Evolutionary conservation across 1,140 invertebrate species (phyloP).

Genomic region (Micrasema longulum): DNA sequence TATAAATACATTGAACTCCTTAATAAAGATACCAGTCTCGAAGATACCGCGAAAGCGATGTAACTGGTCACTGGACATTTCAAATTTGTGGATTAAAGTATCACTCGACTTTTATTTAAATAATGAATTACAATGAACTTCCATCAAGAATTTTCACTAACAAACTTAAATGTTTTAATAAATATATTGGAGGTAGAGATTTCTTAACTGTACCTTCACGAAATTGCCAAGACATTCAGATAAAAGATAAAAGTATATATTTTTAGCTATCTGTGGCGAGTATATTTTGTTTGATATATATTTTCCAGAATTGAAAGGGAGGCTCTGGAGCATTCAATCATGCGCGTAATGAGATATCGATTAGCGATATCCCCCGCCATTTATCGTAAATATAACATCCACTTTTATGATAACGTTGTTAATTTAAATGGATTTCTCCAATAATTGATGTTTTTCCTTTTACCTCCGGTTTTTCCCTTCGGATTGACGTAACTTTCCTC

Average conservation of each 20-base stretch:
- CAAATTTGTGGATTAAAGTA: too few relatives aligned
- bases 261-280: conserved; percentile 18
- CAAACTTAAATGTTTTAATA: too few relatives aligned
- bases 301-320: conserved; percentile 6
- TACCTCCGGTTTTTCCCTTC: conserved; percentile 3
- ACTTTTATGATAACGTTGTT: conserved; percentile 37
- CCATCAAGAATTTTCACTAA: too few relatives aligned
- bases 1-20: too few relatives aligned
- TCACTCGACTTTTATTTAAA: too few relatives aligned
- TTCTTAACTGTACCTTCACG: too few relatives aligned
- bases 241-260: conserved; percentile 21
- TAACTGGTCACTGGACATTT: too few relatives aligned
- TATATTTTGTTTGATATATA: conserved; percentile 32
- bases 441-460: conserved; percentile 15
- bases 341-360: conserved; percentile 38
- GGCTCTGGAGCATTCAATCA: background rate
- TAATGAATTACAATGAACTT: too few relatives aligned
- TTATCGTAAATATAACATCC: conserved; percentile 29
- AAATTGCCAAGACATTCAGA: conserved; percentile 11
- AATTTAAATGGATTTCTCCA: conserved; percentile 30
- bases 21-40: too few relatives aligned
- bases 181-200: too few relatives aligned
- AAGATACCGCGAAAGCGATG: too few relatives aligned
- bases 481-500: too few relatives aligned
- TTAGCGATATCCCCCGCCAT: conserved; percentile 15